Percentiles rank a stretch among this genome's conserved stretches.
Evolutionary conservation across 2,888 invertebrate genomes (phyloP).

Genomic region (Eupithecia insigniata): DNA sequence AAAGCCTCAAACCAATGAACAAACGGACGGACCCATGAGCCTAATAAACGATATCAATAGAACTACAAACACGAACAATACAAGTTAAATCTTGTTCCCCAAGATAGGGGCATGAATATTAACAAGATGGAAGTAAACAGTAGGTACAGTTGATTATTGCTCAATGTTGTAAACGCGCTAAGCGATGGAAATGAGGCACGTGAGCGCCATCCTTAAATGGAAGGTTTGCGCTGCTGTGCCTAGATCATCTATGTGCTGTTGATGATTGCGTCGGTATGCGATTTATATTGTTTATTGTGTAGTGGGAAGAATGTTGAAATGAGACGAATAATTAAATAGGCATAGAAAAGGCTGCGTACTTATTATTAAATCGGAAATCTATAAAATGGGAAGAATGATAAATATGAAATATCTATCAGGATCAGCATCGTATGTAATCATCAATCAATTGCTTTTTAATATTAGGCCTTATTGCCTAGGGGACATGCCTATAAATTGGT

Average conservation of each 20-base stretch:
- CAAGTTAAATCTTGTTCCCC: neutral
- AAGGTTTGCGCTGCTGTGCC: neutral
- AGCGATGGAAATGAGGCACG: slow-evolving; percentile 62
- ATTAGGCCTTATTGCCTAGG: too few species aligned
- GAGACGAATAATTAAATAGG: neutral
- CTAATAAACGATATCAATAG: slow-evolving; percentile 13
- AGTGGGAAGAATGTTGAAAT: neutral
- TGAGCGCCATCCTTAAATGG: slow-evolving; percentile 48
- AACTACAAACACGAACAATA: slow-evolving; percentile 8
- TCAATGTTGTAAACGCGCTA: slow-evolving; percentile 62
- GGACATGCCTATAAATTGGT: too few species aligned
- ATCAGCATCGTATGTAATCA: too few species aligned
- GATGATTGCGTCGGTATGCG: neutral
- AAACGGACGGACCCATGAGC: slow-evolving; percentile 6
- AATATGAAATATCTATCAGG: too few species aligned
- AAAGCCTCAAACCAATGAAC: slow-evolving; percentile 12
- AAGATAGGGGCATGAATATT: slow-evolving; percentile 10
- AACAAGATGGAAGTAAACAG: slow-evolving; percentile 11
- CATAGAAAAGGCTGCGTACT: too few species aligned
- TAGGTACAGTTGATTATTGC: slow-evolving; percentile 65
- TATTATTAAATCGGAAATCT: too few species aligned
- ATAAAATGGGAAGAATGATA: too few species aligned
- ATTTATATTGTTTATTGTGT: neutral
- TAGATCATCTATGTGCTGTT: neutral
- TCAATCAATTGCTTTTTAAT: too few species aligned